These are phyloP conservation scores for Aphelinus atriplicis DNA, from an alignment of 1,140 invertebrate species.

Conservation along the genomic window DNA sequence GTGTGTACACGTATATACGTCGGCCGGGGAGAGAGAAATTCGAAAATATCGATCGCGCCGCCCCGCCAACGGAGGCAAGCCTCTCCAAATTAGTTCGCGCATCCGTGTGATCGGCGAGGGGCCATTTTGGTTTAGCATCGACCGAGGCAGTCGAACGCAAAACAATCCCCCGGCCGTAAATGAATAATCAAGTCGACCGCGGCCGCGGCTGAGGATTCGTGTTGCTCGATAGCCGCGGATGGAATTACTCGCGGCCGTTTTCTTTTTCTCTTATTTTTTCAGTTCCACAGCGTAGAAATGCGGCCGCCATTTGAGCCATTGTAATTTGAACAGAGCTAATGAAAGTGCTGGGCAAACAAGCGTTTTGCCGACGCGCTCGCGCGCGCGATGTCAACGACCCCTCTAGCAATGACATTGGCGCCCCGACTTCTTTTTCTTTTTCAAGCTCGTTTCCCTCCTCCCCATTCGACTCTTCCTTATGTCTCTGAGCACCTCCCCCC, in stretches of 20 bases:
- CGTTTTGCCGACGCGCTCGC: slow-evolving; percentile 1
- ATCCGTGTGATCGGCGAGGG: too few relatives aligned
- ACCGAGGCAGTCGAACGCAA: too few relatives aligned
- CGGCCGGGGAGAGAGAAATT: too few relatives aligned
- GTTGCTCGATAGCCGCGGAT: slow-evolving; percentile 34
- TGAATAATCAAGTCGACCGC: too few relatives aligned
- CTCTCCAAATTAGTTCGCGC: too few relatives aligned
- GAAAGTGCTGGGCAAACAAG: slow-evolving; percentile 64
- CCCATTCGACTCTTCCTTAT: background rate
- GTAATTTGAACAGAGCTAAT: slow-evolving; percentile 66
- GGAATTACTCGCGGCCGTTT: slow-evolving; percentile 55
- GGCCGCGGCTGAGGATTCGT: too few relatives aligned
- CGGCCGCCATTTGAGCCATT: slow-evolving; percentile 60
- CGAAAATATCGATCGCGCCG: too few relatives aligned
- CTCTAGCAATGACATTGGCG: background rate
- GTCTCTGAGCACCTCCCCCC: background rate
- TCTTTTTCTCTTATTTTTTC: background rate
- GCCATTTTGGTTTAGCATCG: too few relatives aligned
- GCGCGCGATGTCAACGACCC: slow-evolving; percentile 53
- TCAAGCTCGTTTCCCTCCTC: background rate
- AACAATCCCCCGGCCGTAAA: too few relatives aligned
- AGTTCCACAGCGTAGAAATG: too few relatives aligned
- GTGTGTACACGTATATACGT: too few relatives aligned
- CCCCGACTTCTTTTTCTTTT: background rate
- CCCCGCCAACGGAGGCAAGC: too few relatives aligned